These are phyloP conservation scores for Chrysolina oricalcia DNA, from an alignment of 2,888 invertebrate species.

Conservation along the genomic window DNA sequence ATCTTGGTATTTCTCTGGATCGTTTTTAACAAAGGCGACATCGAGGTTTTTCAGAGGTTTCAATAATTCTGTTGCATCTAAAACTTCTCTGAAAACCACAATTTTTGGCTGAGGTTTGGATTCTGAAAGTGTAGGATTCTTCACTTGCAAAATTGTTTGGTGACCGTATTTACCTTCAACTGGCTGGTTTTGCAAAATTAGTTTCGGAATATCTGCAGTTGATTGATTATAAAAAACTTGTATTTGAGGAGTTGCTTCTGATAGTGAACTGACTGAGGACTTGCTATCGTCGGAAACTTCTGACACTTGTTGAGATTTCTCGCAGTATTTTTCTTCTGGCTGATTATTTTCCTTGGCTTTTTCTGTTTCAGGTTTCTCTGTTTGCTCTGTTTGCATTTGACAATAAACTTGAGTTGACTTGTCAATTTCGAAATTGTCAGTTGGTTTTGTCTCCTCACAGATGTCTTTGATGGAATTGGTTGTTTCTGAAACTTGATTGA, in stretches of 20 bases:
- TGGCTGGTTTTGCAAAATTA: constrained; percentile 26
- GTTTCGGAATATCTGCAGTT: constrained; percentile 25
- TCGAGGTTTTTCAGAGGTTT: constrained; percentile 48
- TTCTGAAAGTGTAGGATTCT: constrained; percentile 6
- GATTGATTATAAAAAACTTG: constrained; percentile 39
- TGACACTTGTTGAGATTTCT: constrained; percentile 10
- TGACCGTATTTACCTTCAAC: constrained; percentile 29
- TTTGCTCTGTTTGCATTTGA: constrained; percentile 18
- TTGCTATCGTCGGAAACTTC: constrained; percentile 15
- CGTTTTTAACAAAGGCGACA: constrained; percentile 13
- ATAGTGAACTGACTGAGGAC: constrained; percentile 2
- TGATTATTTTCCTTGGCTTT: not conserved
- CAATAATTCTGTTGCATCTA: constrained; percentile 36
- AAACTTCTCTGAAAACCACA: constrained; percentile 46
- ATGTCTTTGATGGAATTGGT: constrained; percentile 15
- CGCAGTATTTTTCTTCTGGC: constrained; percentile 12
- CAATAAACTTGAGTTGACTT: constrained; percentile 42
- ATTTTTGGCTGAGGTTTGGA: constrained; percentile 36
- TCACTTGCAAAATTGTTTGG: constrained; percentile 26
- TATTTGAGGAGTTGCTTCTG: constrained; percentile 27
- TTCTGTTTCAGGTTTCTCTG: constrained; percentile 14
- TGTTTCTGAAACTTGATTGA: not conserved
- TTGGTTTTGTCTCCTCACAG: constrained; percentile 35
- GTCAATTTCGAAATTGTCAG: constrained; percentile 27
- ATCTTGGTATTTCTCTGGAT: constrained; percentile 4